Evolutionary conservation across 2,113 vertebrate genomes (phyloP).

Genomic region (Uropsilus gracilis): DNA sequence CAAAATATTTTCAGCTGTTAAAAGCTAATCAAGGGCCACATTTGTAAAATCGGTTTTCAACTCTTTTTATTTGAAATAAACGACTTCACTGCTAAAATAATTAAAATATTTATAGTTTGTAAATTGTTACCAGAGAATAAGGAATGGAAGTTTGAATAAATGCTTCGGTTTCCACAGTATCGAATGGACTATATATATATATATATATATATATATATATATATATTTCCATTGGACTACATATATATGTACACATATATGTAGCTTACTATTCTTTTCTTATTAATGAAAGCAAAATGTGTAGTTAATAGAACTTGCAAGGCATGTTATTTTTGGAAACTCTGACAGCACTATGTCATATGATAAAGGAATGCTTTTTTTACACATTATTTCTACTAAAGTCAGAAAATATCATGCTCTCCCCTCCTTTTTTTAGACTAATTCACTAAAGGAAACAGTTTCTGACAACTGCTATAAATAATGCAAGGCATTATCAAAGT

Average conservation of each 20-base stretch:
- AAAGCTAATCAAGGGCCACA: constrained; percentile 55
- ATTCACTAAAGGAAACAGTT: constrained; percentile 60
- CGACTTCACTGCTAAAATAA: background rate
- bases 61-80: constrained; percentile 32
- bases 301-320: background rate
- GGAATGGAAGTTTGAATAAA: background rate
- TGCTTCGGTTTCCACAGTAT: background rate
- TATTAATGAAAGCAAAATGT: constrained; percentile 42
- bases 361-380: constrained; percentile 31
- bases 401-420: constrained; percentile 32
- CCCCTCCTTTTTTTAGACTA: background rate
- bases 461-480: constrained; percentile 59
- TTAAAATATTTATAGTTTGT: background rate
- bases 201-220: too few relatives aligned
- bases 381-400: constrained; percentile 45
- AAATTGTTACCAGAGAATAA: constrained; percentile 32
- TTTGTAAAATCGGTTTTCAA: constrained; percentile 51
- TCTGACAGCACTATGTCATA: background rate
- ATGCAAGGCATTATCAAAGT: constrained; percentile 28
- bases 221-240: too few relatives aligned
- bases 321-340: background rate
- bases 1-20: background rate
- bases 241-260: too few relatives aligned
- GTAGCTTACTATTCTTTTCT: background rate
- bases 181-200: background rate